These are phyloP conservation scores for Halcyon malimbica DNA, from an alignment of 2,113 vertebrate species.

Conservation along the genomic window DNA sequence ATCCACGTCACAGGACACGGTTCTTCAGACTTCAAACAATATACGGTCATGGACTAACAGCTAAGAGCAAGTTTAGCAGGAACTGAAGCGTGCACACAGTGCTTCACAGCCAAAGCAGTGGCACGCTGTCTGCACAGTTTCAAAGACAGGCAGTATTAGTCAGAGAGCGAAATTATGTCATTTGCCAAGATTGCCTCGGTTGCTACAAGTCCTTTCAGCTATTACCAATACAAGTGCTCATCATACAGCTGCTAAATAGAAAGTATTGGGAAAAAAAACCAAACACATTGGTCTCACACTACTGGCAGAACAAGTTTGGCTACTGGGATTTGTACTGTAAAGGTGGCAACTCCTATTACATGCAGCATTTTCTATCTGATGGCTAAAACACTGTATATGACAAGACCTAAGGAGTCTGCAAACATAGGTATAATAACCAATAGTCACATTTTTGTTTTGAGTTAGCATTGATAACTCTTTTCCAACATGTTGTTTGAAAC, in stretches of 20 bases:
- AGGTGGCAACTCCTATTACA: background rate
- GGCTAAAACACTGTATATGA: background rate
- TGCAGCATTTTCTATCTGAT: background rate
- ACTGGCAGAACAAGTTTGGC: background rate
- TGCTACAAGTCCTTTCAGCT: background rate
- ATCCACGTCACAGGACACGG: background rate
- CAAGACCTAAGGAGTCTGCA: background rate
- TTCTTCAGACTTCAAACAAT: background rate
- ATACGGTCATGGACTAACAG: accelerated
- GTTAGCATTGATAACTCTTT: background rate
- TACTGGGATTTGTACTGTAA: background rate
- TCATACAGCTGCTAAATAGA: background rate
- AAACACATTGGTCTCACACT: background rate
- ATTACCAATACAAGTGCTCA: background rate
- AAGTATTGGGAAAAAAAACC: background rate
- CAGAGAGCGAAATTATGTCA: background rate
- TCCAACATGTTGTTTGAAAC: background rate
- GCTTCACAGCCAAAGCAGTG: background rate
- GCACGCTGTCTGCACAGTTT: background rate
- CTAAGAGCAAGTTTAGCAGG: background rate
- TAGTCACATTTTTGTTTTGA: background rate
- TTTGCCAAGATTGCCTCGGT: background rate
- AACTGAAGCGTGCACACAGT: background rate
- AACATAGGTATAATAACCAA: background rate
- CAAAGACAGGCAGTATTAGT: background rate